Evolutionary conservation across 2,888 invertebrate species (phyloP).

Genomic region (Melieria omissa): DNA sequence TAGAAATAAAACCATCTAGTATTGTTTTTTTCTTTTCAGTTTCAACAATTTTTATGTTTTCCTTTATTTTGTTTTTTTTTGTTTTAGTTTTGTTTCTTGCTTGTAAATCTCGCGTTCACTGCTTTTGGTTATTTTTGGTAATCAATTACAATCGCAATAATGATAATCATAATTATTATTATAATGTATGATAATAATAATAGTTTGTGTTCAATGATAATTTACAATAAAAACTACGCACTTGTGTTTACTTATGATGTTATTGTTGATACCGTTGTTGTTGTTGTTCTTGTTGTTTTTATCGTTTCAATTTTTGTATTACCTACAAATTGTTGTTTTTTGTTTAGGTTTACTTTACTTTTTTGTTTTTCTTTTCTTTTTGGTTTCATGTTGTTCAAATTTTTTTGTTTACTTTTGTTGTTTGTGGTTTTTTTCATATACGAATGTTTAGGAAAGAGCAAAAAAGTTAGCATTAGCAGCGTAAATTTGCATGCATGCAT

Average conservation of each 20-base stretch:
- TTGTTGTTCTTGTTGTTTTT: slow-evolving; percentile 1
- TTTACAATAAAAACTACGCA: too few species aligned
- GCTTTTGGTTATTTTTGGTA: too few species aligned
- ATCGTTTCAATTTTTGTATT: neutral
- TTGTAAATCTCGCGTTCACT: neutral
- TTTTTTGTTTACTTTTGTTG: slow-evolving; percentile 18
- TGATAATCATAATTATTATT: too few species aligned
- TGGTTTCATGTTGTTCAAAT: neutral
- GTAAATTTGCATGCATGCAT: too few species aligned
- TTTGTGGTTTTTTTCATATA: neutral
- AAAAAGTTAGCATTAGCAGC: too few species aligned
- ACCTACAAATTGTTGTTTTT: neutral
- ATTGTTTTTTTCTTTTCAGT: neutral
- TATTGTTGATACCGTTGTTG: neutral
- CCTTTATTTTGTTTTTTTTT: slow-evolving; percentile 14
- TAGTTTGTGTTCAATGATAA: too few species aligned
- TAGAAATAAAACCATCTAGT: too few species aligned
- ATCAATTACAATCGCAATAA: too few species aligned
- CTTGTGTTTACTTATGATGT: too few species aligned
- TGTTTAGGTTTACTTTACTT: neutral
- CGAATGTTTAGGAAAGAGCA: too few species aligned
- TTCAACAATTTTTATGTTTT: slow-evolving; percentile 11
- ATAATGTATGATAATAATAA: too few species aligned
- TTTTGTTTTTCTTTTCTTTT: neutral
- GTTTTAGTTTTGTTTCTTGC: slow-evolving; percentile 22